Evolutionary conservation across 2,113 vertebrate species (phyloP).

Genomic region (Coptodon bakossiorum): DNA sequence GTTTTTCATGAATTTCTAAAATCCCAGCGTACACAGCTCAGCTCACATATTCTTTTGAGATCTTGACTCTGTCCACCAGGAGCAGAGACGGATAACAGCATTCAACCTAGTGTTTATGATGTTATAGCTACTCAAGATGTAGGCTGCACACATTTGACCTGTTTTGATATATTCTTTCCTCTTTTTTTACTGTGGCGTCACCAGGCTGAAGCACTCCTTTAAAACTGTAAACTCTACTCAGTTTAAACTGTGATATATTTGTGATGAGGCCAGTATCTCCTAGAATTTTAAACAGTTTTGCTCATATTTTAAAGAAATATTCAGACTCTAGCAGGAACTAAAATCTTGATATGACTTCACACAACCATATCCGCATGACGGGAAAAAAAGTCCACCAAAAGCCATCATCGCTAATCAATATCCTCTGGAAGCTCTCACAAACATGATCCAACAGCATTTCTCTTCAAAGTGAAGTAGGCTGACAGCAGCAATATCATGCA

Average conservation of each 20-base stretch:
- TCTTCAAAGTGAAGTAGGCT: slow-evolving; percentile 49
- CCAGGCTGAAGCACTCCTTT: not conserved
- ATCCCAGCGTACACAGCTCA: not conserved
- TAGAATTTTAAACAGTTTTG: not conserved
- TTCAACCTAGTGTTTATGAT: not conserved
- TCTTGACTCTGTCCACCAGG: not conserved
- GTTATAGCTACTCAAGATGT: not conserved
- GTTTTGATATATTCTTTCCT: not conserved
- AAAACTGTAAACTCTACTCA: not conserved
- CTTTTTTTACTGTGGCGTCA: not conserved
- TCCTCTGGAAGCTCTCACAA: slow-evolving; percentile 37
- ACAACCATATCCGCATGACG: not conserved
- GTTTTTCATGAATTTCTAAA: not conserved
- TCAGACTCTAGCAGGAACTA: not conserved
- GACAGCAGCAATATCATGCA: slow-evolving; percentile 51
- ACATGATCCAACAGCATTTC: slow-evolving; percentile 50
- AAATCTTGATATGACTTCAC: not conserved
- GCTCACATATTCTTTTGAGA: not conserved
- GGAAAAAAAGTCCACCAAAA: not conserved
- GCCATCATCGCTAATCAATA: slow-evolving; percentile 34
- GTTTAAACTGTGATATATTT: not conserved
- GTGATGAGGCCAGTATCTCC: not conserved
- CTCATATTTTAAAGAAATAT: not conserved
- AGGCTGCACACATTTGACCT: not conserved
- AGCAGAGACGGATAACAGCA: not conserved